These are phyloP conservation scores for Brachyhypopomus occidentalis DNA, from an alignment of 2,113 vertebrate species.

Conservation along the genomic window DNA sequence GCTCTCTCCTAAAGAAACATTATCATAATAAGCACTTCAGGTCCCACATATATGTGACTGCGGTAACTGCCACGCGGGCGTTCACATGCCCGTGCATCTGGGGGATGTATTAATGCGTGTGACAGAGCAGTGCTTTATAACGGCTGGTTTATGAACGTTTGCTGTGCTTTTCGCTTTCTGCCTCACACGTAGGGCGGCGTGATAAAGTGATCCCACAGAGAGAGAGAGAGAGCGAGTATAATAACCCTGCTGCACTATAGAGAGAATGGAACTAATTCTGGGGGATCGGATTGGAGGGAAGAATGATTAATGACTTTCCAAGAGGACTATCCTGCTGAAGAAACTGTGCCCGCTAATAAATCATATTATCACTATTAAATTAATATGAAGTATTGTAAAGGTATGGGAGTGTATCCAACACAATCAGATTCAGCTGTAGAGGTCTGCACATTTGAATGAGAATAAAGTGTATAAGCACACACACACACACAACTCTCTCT, in stretches of 20 bases:
- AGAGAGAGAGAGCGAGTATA: conserved; percentile 58
- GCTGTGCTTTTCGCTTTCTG: conserved; percentile 40
- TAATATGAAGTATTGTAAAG: conserved; percentile 73
- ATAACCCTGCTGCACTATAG: conserved; percentile 64
- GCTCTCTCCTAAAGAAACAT: conserved; percentile 19
- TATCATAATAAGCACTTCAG: conserved; percentile 38
- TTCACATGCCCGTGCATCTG: conserved; percentile 27
- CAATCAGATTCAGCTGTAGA: conserved; percentile 68
- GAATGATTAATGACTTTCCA: conserved; percentile 73
- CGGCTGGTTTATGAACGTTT: conserved; percentile 43
- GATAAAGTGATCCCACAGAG: conserved; percentile 65
- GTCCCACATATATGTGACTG: conserved; percentile 9
- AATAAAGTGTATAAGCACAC: not conserved
- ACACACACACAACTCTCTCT: not conserved
- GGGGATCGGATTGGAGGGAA: conserved; percentile 62
- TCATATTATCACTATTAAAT: conserved; percentile 77
- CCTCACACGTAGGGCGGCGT: conserved; percentile 45
- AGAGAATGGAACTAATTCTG: conserved; percentile 65
- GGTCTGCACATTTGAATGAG: conserved; percentile 27
- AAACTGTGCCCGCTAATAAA: conserved; percentile 70
- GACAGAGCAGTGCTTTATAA: conserved; percentile 59
- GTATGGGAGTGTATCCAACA: conserved; percentile 62
- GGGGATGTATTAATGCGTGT: conserved; percentile 48
- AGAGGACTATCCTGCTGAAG: conserved; percentile 67
- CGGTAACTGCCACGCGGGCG: conserved; percentile 21